These are phyloP conservation scores for Corythucha ciliata DNA, from an alignment of 2,888 invertebrate species.

Conservation along the genomic window DNA sequence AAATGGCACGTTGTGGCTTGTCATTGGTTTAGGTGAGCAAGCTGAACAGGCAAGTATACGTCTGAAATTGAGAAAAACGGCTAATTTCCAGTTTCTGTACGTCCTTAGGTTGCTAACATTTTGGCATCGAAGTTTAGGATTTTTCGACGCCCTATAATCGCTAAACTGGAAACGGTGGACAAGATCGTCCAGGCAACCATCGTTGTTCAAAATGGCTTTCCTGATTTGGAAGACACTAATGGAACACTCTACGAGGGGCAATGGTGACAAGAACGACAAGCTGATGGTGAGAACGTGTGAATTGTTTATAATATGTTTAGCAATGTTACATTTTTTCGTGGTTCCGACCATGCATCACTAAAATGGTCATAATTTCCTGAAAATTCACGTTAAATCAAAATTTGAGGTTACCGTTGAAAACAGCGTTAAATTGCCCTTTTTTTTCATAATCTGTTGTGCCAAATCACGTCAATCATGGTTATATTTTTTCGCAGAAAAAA, in stretches of 20 bases:
- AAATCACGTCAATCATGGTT: too few relatives aligned
- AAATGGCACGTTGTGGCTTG: too few relatives aligned
- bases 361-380: constrained; percentile 1
- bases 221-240: constrained; percentile 1
- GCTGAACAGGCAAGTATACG: too few relatives aligned
- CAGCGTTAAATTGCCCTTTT: neutral
- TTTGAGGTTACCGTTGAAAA: constrained; percentile 4
- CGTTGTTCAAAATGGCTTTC: constrained; percentile 5
- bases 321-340: constrained; percentile 8
- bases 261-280: constrained; percentile 15
- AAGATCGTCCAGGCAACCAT: constrained; percentile 2
- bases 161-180: constrained; percentile 12
- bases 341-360: constrained; percentile 3
- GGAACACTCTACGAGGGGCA: constrained; percentile 10
- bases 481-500: too few relatives aligned
- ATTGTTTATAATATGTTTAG: constrained; percentile 3
- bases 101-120: too few relatives aligned
- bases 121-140: neutral
- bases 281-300: constrained; percentile 13
- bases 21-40: too few relatives aligned
- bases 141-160: constrained; percentile 10
- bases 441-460: neutral
- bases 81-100: too few relatives aligned
- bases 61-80: too few relatives aligned
- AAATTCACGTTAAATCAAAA: too few relatives aligned